Evolutionary conservation across 2,888 invertebrate species (phyloP), one percentile per base, ranked within the genome.

Genomic region (Nemotelus nigrinus): DNA sequence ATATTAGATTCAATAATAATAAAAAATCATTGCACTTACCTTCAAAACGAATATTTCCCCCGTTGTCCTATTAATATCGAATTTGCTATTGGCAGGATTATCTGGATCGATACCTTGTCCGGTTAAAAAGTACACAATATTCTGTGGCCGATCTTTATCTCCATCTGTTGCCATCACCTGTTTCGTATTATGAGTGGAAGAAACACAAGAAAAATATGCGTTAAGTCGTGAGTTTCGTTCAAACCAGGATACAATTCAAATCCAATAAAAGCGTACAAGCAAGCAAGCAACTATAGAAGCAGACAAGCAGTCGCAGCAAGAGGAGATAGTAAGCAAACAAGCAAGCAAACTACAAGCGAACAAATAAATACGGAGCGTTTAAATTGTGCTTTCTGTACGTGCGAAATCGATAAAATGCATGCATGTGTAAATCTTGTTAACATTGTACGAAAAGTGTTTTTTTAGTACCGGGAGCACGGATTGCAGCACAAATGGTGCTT

Each of bases 141-240:
- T 95, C 87, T 97, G 97, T 77, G 95, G 95, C 81, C 98, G 91
- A 86, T 97, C 97, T 85, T 96, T 95, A 88, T 98, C 98, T 72
- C 97, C 97, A 87, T 98, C 98, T 7, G 96, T 96, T 60, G 98
- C 98, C 78, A 94, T 95, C 81, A 98, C 98, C 98, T 98, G 88
- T 82, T 82, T 80, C 75, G 77, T 47, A 58, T 68, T 67, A 45
- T 72, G 48, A 5, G 48, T 3, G 48, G 70, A 43, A 55, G 60
- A 53, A 48, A 64, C 55, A 25, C 47, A 53, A 45, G 50, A 58
- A 44, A 25, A 43, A 70, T 60, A 58, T 60, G 8, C n/a, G 63
- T 7, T 63, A 53, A 77, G n/a, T 45, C 25, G 45, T 77, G 47
- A 72, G 45, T 58, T n/a, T 7, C n/a, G 44, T 43, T 43, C 25